These are phyloP conservation scores for Solenodon paradoxus DNA, from an alignment of 2,113 vertebrate genomes.

Conservation along the genomic window DNA sequence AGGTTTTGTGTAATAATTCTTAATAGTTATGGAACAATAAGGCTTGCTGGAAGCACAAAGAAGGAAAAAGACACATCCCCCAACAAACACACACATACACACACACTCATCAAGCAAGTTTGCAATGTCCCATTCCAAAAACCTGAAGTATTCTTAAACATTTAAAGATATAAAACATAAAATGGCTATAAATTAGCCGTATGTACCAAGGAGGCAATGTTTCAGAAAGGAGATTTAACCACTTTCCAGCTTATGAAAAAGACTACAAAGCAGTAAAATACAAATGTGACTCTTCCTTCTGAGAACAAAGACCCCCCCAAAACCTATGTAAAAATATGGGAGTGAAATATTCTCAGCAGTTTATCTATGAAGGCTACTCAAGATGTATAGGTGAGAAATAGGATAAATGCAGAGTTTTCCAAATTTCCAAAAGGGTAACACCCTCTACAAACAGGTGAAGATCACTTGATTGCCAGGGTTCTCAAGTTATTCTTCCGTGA, in stretches of 20 bases:
- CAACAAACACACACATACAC: background rate
- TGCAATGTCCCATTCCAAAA: conserved; percentile 22
- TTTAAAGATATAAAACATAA: conserved; percentile 50
- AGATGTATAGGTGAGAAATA: background rate
- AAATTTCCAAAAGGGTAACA: background rate
- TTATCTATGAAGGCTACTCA: background rate
- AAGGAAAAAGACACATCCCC: background rate
- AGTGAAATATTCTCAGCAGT: background rate
- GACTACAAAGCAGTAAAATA: background rate
- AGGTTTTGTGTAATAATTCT: background rate
- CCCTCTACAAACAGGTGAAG: background rate
- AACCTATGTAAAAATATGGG: background rate
- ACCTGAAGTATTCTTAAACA: background rate
- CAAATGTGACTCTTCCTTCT: conserved; percentile 27
- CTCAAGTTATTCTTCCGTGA: conserved; percentile 1
- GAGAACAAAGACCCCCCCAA: background rate
- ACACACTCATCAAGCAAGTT: background rate
- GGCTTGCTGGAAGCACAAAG: background rate
- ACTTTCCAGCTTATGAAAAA: conserved; percentile 25
- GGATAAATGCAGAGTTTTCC: background rate
- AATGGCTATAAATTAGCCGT: background rate
- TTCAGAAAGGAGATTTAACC: background rate
- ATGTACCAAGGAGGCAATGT: background rate
- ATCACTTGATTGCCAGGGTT: background rate
- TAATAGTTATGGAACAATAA: background rate